These are phyloP conservation scores for Thera britannica DNA, from an alignment of 2,888 invertebrate species.

Conservation along the genomic window DNA sequence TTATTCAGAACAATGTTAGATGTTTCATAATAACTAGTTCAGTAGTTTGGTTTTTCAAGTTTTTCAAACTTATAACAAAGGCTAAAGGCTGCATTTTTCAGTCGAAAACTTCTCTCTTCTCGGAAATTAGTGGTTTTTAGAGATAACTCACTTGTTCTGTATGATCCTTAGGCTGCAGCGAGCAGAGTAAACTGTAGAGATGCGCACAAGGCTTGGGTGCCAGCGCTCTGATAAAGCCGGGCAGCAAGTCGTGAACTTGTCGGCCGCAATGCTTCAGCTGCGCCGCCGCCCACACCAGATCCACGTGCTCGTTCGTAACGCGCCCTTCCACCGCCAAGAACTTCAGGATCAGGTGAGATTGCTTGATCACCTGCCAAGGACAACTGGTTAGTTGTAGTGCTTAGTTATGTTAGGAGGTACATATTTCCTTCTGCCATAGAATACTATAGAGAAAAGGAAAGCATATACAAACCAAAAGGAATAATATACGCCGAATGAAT, in stretches of 20 bases:
- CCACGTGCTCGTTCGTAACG: slow-evolving; percentile 95
- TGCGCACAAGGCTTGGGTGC: slow-evolving; percentile 95
- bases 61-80: too few relatives aligned
- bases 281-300: slow-evolving; percentile 97
- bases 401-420: too few relatives aligned
- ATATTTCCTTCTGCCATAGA: too few relatives aligned
- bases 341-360: slow-evolving; percentile 96
- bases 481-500: too few relatives aligned
- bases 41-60: too few relatives aligned
- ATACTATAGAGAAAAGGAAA: too few relatives aligned
- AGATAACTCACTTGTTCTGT: slow-evolving; percentile 90
- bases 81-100: too few relatives aligned
- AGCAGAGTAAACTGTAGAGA: slow-evolving; percentile 93
- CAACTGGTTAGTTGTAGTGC: neutral
- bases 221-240: slow-evolving; percentile 95
- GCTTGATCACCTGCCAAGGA: slow-evolving; percentile 91
- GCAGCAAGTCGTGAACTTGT: slow-evolving; percentile 95
- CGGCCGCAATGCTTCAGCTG: slow-evolving; percentile 97
- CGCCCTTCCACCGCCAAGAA: slow-evolving; percentile 96
- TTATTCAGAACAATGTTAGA: too few relatives aligned
- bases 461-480: too few relatives aligned
- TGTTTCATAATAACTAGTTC: too few relatives aligned
- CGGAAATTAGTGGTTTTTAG: too few relatives aligned
- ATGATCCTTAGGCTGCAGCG: slow-evolving; percentile 95
- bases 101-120: too few relatives aligned